These are phyloP conservation scores for Channa argus DNA, from an alignment of 2,113 vertebrate genomes.

Conservation along the genomic window DNA sequence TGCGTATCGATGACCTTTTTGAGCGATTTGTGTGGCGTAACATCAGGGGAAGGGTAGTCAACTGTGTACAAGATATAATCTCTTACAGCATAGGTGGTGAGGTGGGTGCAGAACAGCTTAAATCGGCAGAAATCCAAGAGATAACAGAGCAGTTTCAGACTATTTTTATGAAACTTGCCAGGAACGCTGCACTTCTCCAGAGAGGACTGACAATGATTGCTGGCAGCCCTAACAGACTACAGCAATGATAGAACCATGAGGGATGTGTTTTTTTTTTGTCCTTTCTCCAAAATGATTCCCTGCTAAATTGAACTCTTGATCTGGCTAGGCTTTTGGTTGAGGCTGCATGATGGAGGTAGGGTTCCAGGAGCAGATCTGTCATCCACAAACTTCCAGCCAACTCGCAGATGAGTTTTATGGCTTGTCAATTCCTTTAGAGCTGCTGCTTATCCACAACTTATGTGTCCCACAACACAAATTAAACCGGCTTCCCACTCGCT, in stretches of 20 bases:
- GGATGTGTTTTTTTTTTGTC: conserved; percentile 21
- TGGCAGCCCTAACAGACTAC: conserved; percentile 27
- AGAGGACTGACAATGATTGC: conserved; percentile 34
- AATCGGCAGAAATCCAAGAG: conserved; percentile 55
- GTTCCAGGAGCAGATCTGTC: conserved; percentile 6
- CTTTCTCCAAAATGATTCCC: background rate
- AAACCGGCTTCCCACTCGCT: conserved; percentile 9
- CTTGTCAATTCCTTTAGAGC: conserved; percentile 43
- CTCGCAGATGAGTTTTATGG: conserved; percentile 27
- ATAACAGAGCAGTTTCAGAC: conserved; percentile 32
- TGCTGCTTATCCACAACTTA: conserved; percentile 21
- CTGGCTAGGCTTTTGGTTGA: conserved; percentile 4
- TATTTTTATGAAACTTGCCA: conserved; percentile 53
- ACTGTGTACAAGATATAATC: conserved; percentile 46
- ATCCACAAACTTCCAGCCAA: background rate
- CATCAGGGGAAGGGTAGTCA: conserved; percentile 26
- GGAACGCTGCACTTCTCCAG: conserved; percentile 26
- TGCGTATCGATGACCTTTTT: conserved; percentile 41
- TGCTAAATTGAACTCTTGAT: conserved; percentile 47
- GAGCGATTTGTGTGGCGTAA: conserved; percentile 9
- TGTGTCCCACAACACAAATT: conserved; percentile 30
- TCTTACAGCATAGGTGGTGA: conserved; percentile 10
- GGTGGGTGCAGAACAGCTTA: conserved; percentile 38
- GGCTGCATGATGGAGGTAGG: background rate
- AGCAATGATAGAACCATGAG: conserved; percentile 16